A percentile compares a stretch with the other conserved stretches of the same genome.
Evolutionary conservation across 2,888 invertebrate species (phyloP).

Genomic region (Cepaea hortensis): DNA sequence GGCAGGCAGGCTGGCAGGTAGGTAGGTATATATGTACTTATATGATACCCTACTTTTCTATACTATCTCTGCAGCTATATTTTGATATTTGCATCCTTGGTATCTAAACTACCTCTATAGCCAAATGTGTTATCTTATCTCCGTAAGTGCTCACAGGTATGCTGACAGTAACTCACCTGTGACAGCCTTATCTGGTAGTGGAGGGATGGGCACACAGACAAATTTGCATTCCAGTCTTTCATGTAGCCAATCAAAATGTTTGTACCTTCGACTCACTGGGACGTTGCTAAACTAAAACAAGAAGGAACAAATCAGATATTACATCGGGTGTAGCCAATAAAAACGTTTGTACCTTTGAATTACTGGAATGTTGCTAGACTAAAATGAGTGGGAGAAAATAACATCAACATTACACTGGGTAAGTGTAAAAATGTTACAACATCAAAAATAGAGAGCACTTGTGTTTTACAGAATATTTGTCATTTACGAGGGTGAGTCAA

Average conservation of each 20-base stretch:
- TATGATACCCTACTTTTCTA: too few species aligned
- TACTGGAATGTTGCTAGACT: too few species aligned
- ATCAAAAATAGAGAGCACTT: too few species aligned
- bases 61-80: neutral
- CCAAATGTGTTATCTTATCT: neutral
- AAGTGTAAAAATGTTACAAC: too few species aligned
- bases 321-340: neutral
- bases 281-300: slow-evolving; percentile 87
- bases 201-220: slow-evolving; percentile 94
- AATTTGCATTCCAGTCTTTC: slow-evolving; percentile 95
- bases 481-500: too few species aligned
- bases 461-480: too few species aligned
- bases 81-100: neutral
- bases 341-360: neutral
- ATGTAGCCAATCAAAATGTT: slow-evolving; percentile 99
- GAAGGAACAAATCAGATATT: slow-evolving; percentile 4
- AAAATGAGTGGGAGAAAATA: too few species aligned
- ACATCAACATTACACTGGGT: too few species aligned
- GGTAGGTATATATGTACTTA: too few species aligned
- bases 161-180: slow-evolving; percentile 79
- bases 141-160: neutral
- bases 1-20: too few species aligned
- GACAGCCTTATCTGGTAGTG: slow-evolving; percentile 97
- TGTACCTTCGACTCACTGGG: slow-evolving; percentile 91
- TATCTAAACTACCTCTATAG: neutral